phyloP scores from a whole-genome alignment of 2,888 invertebrate genomes.

The Lissocephala sabroskyi region DNA sequence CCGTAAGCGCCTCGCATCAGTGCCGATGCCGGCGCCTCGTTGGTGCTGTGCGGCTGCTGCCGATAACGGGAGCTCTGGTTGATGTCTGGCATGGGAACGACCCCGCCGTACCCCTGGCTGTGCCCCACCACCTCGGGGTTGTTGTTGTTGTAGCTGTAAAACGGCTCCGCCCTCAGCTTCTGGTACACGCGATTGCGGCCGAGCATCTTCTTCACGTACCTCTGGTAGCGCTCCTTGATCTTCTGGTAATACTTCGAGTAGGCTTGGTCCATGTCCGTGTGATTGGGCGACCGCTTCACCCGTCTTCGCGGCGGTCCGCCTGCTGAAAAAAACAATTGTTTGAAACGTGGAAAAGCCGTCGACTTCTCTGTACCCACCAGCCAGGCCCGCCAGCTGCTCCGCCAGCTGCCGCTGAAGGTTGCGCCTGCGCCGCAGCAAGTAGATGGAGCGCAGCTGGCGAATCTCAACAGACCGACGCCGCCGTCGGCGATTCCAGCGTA shows the following conservation, averaged over 20 bases:
- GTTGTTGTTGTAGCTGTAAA: constrained; percentile 53
- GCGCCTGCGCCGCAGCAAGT: constrained; percentile 57
- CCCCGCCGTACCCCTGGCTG: constrained; percentile 7
- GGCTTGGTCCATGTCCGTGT: constrained; percentile 58
- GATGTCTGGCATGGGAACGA: constrained; percentile 51
- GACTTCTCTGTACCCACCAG: too few species aligned
- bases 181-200: constrained; percentile 44
- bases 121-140: constrained; percentile 35
- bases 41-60: constrained; percentile 17
- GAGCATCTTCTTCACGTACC: constrained; percentile 67
- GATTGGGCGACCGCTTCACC: constrained; percentile 27
- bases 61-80: constrained; percentile 41
- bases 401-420: constrained; percentile 42
- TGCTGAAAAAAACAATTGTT: too few species aligned
- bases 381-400: too few species aligned
- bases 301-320: too few species aligned
- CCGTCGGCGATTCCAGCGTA: constrained; percentile 84
- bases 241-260: constrained; percentile 69
- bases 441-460: constrained; percentile 62
- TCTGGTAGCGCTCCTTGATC: constrained; percentile 67
- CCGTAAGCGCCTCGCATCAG: background rate
- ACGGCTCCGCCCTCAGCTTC: constrained; percentile 47
- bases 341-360: too few species aligned
- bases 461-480: constrained; percentile 73
- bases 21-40: constrained; percentile 23